A percentile compares a stretch with the other conserved stretches of the same genome.
phyloP scores from a whole-genome alignment of 2,797 vertebrate genomes.

The Loris lydekkerianus region DNA sequence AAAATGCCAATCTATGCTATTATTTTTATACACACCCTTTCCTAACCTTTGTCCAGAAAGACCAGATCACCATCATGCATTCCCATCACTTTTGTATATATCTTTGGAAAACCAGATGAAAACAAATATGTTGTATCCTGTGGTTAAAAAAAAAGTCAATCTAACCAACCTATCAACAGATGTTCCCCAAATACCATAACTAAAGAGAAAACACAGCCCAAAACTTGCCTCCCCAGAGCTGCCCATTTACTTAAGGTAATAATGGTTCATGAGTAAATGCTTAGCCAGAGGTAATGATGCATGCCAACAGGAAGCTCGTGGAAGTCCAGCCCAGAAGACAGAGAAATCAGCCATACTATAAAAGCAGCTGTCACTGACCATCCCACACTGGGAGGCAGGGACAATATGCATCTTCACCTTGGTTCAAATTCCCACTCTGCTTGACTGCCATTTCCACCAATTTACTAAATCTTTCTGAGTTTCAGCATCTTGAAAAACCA shows the following conservation, averaged over 20 bases:
- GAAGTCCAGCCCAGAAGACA: not conserved
- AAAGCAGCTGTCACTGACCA: not conserved
- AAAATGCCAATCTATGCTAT: slow-evolving; percentile 14
- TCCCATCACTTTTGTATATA: rapidly evolving
- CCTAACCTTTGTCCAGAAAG: slow-evolving; percentile 55
- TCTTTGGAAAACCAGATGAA: not conserved
- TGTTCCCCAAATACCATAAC: not conserved
- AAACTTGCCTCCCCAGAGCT: not conserved
- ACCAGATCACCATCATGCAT: not conserved
- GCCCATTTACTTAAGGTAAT: not conserved
- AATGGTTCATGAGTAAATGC: not conserved
- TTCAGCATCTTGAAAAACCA: not conserved
- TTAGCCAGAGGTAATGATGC: not conserved
- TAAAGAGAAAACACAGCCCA: not conserved
- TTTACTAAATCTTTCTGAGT: not conserved
- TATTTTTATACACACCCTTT: slow-evolving; percentile 52
- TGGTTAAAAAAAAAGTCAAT: not conserved
- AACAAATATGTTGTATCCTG: not conserved
- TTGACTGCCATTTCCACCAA: not conserved
- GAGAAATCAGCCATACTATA: not conserved
- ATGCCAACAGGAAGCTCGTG: not conserved
- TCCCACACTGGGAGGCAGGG: not conserved
- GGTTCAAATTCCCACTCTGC: not conserved
- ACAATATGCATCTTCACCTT: not conserved
- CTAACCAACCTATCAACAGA: not conserved